These are phyloP conservation scores for Pyrrhia umbra DNA, from an alignment of 2,888 invertebrate species.

Conservation along the genomic window DNA sequence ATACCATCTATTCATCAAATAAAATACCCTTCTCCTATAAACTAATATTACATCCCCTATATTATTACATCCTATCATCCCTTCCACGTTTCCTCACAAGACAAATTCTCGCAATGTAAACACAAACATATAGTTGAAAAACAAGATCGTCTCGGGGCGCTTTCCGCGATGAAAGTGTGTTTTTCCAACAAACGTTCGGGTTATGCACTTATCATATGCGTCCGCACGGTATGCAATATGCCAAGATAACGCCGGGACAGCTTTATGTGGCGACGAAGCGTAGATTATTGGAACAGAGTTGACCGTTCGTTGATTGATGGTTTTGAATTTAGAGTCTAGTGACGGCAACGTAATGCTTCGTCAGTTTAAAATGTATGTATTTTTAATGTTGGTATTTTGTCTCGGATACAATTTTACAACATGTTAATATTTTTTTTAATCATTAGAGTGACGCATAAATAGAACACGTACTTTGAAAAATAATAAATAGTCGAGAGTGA, in stretches of 20 bases:
- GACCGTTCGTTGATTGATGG: constrained; percentile 27
- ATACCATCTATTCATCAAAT: constrained; percentile 6
- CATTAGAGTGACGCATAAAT: no score
- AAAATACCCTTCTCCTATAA: no score
- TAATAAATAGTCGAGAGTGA: no score
- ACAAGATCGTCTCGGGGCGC: constrained; percentile 56
- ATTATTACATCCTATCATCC: constrained; percentile 21
- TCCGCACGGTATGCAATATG: constrained; percentile 79
- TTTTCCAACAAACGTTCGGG: constrained; percentile 65
- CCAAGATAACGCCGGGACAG: constrained; percentile 80
- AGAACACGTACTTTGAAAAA: no score
- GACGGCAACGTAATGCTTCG: constrained; percentile 14
- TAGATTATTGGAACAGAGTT: constrained; percentile 57
- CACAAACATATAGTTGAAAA: constrained; percentile 53
- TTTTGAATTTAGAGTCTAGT: constrained; percentile 18
- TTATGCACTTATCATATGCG: constrained; percentile 84
- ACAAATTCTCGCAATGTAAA: constrained; percentile 52
- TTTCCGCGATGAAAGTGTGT: constrained; percentile 57
- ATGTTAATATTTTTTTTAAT: no score
- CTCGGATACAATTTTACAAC: background rate
- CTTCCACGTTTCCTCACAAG: constrained; percentile 7
- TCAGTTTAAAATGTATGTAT: constrained; percentile 7
- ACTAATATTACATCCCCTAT: constrained; percentile 14
- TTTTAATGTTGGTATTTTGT: background rate
- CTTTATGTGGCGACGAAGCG: constrained; percentile 74